Conservation (phyloP, 2,113 vertebrate species). For the Equus przewalskii region DNA sequence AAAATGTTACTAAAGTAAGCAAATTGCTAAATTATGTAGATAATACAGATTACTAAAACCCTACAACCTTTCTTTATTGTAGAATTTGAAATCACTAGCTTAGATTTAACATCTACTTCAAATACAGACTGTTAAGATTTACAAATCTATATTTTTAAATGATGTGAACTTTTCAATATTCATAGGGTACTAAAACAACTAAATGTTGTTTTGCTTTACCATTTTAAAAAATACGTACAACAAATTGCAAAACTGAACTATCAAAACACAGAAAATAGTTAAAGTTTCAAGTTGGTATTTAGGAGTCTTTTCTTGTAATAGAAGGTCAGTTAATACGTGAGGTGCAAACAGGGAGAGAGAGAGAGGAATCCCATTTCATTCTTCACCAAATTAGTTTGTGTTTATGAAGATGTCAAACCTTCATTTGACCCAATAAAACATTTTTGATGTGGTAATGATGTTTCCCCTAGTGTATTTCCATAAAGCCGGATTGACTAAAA, state of each 20-base stretch:
- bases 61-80: not conserved
- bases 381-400: slow-evolving; percentile 67
- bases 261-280: not conserved
- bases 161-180: slow-evolving; percentile 22
- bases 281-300: slow-evolving; percentile 51
- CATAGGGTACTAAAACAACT: not conserved
- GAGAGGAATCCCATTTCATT: slow-evolving; percentile 35
- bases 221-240: slow-evolving; percentile 43
- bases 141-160: slow-evolving; percentile 49
- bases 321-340: not conserved
- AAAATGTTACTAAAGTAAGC: slow-evolving; percentile 59
- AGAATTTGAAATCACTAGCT: slow-evolving; percentile 25
- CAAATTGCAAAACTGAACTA: slow-evolving; percentile 51
- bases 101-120: slow-evolving; percentile 38
- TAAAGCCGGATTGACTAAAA: slow-evolving; percentile 51
- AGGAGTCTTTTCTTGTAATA: slow-evolving; percentile 30
- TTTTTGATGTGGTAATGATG: slow-evolving; percentile 61
- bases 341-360: not conserved
- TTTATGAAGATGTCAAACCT: slow-evolving; percentile 72
- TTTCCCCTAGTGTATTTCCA: slow-evolving; percentile 65
- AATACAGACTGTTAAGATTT: not conserved
- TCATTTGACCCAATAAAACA: slow-evolving; percentile 74
- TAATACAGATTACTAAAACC: not conserved
- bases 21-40: slow-evolving; percentile 51
- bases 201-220: slow-evolving; percentile 26